phyloP scores from a whole-genome alignment of 2,888 invertebrate species.

The Pyrrhosoma nymphula region DNA sequence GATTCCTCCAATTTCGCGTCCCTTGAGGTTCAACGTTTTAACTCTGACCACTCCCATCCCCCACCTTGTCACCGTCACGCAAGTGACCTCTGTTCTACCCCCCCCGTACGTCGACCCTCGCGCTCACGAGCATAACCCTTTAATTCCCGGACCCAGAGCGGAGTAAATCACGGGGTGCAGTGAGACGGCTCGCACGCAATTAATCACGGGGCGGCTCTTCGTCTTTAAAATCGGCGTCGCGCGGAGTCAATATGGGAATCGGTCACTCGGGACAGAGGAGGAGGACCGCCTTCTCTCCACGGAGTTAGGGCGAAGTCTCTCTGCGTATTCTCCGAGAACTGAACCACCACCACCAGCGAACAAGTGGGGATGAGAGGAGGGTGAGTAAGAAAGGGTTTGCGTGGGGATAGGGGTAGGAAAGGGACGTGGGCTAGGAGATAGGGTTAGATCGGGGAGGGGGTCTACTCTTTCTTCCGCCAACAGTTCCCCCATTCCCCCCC shows the following conservation, averaged over 20 bases:
- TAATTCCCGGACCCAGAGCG: neutral
- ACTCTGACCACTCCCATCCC: neutral
- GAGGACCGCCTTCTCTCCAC: no score
- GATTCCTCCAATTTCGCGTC: neutral
- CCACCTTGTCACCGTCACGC: neutral
- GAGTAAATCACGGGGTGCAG: neutral
- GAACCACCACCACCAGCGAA: no score
- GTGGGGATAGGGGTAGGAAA: neutral
- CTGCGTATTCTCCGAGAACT: no score
- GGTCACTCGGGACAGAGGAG: neutral
- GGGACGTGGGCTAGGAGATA: neutral
- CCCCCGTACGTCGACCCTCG: neutral
- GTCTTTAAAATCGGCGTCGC: slow-evolving; percentile 6
- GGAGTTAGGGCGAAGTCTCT: no score
- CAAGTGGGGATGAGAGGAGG: neutral
- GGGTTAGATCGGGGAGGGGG: neutral
- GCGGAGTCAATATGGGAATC: neutral
- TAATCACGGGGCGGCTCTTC: neutral
- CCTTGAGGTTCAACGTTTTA: neutral
- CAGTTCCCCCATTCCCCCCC: neutral
- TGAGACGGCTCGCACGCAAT: neutral
- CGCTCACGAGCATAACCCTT: neutral
- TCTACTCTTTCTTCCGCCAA: neutral
- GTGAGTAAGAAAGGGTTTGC: neutral
- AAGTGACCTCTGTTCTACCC: neutral